Base-by-base conservation (phyloP, 2,113 vertebrate species). In the sheep (Ovis aries) region DNA sequence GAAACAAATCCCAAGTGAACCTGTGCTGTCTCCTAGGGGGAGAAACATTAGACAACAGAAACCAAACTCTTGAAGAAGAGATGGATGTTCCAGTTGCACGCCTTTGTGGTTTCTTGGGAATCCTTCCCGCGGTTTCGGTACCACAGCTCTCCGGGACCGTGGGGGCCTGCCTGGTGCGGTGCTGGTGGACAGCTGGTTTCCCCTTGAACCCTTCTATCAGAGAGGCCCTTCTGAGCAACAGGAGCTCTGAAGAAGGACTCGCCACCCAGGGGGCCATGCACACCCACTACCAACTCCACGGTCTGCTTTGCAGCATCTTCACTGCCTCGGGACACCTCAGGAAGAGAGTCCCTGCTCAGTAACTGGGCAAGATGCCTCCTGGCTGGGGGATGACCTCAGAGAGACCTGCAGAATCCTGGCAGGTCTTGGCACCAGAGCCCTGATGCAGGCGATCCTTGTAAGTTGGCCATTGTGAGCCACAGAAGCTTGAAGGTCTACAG, bases 391-490 rank as follows among this genome's bases (percentile, higher is more conserved):
- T 1, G 14, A 40, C 19, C 52, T 27, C 11, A 27, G 23, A 7
- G 45, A 52, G 64, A 45, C 4, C 31, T 29, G 3, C 23, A 50
- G 90, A n/a, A 19, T 11, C 23, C 77, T 31, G 6, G 27, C 3
- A 10, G 52, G 60, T 19, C 55, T 33, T 19, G 19, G 48, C 1
- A 31, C 13, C 3, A 43, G 53, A 60, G 21, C 5, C 36, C 13
- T 8, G 67, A 16, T 0, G 12, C 7, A 27, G 31, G 5, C 33
- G 16, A 45, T 11, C 77, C 52, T 48, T 19, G 7, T 6, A 13
- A 64, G 33, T 29, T 1, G 10, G 48, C 25, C 84, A 17, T 36
- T 0, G 2, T 8, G 82, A 27, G 5, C 60, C 5, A 4, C 0
- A 12, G 55, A 36, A 0, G 13, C 7, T 25, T 62, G 10, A 23